Conservation (phyloP, 2,888 invertebrate genomes). For the Crossocerus cetratus region DNA sequence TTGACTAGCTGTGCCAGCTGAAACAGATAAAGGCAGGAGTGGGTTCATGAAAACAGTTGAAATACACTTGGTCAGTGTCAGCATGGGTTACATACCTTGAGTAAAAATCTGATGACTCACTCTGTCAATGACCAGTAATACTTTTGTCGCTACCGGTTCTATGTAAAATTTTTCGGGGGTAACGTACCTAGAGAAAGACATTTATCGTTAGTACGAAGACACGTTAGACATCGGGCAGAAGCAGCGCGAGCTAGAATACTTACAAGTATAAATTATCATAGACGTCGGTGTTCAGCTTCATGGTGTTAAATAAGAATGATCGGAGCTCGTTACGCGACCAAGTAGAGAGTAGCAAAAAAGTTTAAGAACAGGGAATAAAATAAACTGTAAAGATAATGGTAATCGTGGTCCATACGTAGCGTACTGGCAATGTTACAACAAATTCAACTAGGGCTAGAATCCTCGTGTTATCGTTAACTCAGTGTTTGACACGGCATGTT, state of each 20-base stretch:
- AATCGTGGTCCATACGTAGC: conserved; percentile 46
- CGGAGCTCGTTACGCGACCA: conserved; percentile 9
- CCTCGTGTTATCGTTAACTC: conserved; percentile 49
- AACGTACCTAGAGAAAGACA: conserved; percentile 81
- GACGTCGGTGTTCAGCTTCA: conserved; percentile 77
- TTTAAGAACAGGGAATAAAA: conserved; percentile 22
- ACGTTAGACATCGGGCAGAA: too few relatives aligned
- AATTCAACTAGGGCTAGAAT: conserved; percentile 22
- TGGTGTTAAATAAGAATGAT: conserved; percentile 51
- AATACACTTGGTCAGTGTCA: background rate
- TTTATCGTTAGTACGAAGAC: background rate
- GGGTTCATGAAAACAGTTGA: background rate
- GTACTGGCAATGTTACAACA: conserved; percentile 16
- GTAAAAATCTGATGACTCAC: conserved; percentile 85
- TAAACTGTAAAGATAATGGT: conserved; percentile 33
- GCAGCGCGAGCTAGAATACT: conserved; percentile 72
- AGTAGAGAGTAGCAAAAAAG: conserved; percentile 20
- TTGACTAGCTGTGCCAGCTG: conserved; percentile 78
- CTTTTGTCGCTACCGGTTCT: conserved; percentile 87
- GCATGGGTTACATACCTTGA: conserved; percentile 79
- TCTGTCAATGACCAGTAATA: conserved; percentile 91
- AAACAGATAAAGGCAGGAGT: conserved; percentile 24
- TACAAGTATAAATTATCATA: conserved; percentile 87
- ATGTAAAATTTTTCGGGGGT: conserved; percentile 94
- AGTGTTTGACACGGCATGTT: conserved; percentile 42